Evolutionary conservation across 2,888 invertebrate species (phyloP), one percentile per base, ranked within the genome.

Genomic region (Saturnia japonica): DNA sequence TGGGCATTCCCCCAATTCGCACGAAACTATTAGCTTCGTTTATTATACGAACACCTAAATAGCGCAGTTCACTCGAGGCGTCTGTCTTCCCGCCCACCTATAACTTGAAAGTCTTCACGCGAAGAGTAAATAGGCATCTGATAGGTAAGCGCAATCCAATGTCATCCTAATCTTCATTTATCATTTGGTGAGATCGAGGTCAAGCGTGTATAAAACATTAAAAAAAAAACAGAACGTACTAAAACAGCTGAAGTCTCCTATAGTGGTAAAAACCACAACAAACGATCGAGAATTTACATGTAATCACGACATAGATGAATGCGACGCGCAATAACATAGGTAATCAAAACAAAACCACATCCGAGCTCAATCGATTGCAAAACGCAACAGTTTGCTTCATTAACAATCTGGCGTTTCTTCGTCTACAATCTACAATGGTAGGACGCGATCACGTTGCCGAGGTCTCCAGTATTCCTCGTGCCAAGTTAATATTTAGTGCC

Each of bases 301-400:
- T 57, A 57, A 25, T 25, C 64, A 40, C 64, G 19, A 8, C 9
- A 64, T n/a, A 64, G 8, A 11, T 34, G 64, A 74, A 74, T 69
- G 74, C 73, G 72, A 75, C 78, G 74, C 74, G 76, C 72, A 73
- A 70, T 34, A 40, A 8, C 34, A 70, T 75, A 75, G 77, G 78
- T 75, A 76, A 84, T 75, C 88, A 88, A 86, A 88, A 89, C 89
- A 89, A 88, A 85, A 83, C 81, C 86, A 85, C 85, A 85, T 72
- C 76, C 76, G 72, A 67, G 73, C 72, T 67, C 68, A 84, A 89
- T 89, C 82, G 88, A 89, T 88, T 81, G 78, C 25, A 69, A n/a
- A 71, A 77, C 83, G 87, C 88, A 88, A 89, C 88, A 89, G 88
- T 82, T 86, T 74, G 76, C 60, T 60, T 57, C 12, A n/a, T n/a